Evolutionary conservation across 2,888 invertebrate species (phyloP).

Genomic region (Xestia sexstrigata): DNA sequence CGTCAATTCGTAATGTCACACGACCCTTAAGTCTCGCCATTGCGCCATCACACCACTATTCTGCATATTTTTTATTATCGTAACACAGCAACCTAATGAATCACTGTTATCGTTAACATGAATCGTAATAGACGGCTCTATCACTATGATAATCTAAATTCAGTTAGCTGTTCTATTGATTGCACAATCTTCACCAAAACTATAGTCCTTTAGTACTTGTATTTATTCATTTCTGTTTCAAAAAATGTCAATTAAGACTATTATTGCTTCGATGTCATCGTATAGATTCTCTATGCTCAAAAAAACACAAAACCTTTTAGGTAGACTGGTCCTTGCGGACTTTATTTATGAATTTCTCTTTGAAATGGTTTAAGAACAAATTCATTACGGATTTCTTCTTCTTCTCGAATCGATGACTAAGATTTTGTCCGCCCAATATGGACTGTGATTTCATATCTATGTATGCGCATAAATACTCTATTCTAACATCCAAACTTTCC

Average conservation of each 20-base stretch:
- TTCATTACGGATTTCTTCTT: not conserved
- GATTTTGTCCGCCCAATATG: no score
- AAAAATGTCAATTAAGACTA: not conserved
- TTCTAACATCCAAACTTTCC: not conserved
- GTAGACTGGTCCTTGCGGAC: not conserved
- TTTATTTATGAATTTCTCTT: not conserved
- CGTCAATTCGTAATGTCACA: conserved; percentile 16
- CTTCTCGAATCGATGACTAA: no score
- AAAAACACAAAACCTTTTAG: not conserved
- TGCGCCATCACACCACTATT: conserved; percentile 16
- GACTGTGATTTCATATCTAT: not conserved
- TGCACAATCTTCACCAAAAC: conserved; percentile 21
- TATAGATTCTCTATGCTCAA: not conserved
- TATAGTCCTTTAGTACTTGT: not conserved
- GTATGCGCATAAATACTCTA: not conserved
- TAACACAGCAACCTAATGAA: conserved; percentile 50
- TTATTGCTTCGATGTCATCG: not conserved
- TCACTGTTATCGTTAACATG: conserved; percentile 39
- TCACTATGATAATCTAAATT: conserved; percentile 54
- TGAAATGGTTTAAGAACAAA: not conserved
- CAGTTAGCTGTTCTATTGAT: conserved; percentile 19
- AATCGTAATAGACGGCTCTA: conserved; percentile 46
- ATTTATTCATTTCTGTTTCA: not conserved
- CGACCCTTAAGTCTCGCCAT: not conserved
- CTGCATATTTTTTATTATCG: conserved; percentile 30